These are phyloP conservation scores for Tragelaphus imberbis DNA, from an alignment of 2,113 vertebrate species.

Conservation along the genomic window DNA sequence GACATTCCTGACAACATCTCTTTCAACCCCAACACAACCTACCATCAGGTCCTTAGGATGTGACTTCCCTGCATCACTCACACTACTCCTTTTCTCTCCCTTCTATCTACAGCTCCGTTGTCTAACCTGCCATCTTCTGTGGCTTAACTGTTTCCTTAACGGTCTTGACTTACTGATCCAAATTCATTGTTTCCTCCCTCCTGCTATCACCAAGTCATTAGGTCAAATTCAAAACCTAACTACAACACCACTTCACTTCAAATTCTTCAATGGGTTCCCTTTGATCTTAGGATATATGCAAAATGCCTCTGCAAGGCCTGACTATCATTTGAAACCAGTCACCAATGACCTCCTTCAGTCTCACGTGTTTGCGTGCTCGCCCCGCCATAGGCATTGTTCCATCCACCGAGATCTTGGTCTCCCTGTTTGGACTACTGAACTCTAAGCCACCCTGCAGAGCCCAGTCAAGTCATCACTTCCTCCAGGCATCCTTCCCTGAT, in stretches of 20 bases:
- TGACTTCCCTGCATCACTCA: not conserved
- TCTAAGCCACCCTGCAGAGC: not conserved
- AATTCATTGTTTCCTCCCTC: not conserved
- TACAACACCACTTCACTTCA: not conserved
- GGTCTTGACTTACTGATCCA: not conserved
- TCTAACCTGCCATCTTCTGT: not conserved
- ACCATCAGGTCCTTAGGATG: not conserved
- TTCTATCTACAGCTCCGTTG: not conserved
- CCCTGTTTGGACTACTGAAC: not conserved
- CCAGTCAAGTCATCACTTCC: not conserved
- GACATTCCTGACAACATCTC: not conserved
- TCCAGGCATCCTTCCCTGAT: not conserved
- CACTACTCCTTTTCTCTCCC: not conserved
- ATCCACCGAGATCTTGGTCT: not conserved
- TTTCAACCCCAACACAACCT: not conserved
- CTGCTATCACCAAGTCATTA: not conserved
- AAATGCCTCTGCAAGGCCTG: not conserved
- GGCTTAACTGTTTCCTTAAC: not conserved
- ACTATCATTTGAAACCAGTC: not conserved
- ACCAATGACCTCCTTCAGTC: not conserved
- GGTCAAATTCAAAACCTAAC: not conserved
- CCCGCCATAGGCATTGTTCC: rapidly evolving
- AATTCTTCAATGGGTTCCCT: not conserved
- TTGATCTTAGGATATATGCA: not conserved
- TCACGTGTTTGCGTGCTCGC: rapidly evolving